Base-by-base conservation (phyloP, 1,140 invertebrate species). In the Leptinotarsa undecemlineata region DNA sequence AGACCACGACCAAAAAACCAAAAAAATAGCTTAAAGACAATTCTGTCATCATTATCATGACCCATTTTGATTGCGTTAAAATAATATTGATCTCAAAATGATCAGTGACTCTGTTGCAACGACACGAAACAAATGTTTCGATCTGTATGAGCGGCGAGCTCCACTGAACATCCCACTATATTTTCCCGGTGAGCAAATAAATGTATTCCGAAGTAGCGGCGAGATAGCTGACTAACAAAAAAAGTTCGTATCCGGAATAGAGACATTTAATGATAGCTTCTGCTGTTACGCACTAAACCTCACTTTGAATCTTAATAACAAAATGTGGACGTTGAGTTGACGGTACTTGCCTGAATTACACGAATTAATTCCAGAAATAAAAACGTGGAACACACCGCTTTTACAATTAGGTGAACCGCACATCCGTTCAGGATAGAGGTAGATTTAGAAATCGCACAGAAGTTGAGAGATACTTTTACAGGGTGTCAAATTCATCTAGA, bases 311-410 rank as follows among this genome's bases (percentile, higher is more conserved):
- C 51, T n/a, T 57, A 57, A 57, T 57, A 57, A 57, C 51, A 15
- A 57, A 57, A 57, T 57, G n/a, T 57, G 51, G 51, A 57, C 3
- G 51, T 57, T 17, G 51, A 57, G 51, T 57, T 57, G 51, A 57
- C 51, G 51, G 51, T 57, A 57, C 51, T 57, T 57, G 15, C 15
- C 15, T 19, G n/a, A 57, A 57, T 57, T 57, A 57, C 51, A 57
- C n/a, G 51, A 57, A 57, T 57, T 57, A 57, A 57, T 57, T 57
- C n/a, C 51, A 57, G 51, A 4, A 57, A 57, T n/a, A 57, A 57
- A 57, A 19, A 57, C 4, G 17, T 17, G 15, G 51, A 57, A 57
- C n/a, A 57, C 51, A 57, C 51, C 15, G n/a, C 51, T 57, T 15
- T 57, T 17, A 57, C 51, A 57, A 57, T 57, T 8, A 57, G 51